Base-by-base conservation (phyloP, 2,888 invertebrate genomes). In the Sturmia bella region DNA sequence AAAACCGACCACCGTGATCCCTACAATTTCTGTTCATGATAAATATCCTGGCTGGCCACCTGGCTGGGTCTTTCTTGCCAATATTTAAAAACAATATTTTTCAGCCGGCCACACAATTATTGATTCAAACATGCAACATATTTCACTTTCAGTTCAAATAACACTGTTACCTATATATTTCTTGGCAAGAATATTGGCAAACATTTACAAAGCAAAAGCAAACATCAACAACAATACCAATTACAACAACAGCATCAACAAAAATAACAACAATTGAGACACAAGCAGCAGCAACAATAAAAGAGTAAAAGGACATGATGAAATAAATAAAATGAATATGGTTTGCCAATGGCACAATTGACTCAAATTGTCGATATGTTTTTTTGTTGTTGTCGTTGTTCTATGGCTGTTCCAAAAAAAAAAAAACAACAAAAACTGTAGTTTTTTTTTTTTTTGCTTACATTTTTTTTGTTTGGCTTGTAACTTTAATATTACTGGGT, bases 131-230 rank as follows among this genome's bases (percentile, higher is more conserved):
- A 57, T 17, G 61, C 41, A 69, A 74, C 59, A 73, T 76, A 76
- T 61, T 81, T 81, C 70, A 76, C 64, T 81, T 76, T 81, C 68
- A 81, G 76, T 73, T 81, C 61, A 73, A 72, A 68, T 72, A 76
- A 27, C 75, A 76, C 75, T 50, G 56, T 72, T 73, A 68, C 66
- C 76, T 63, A 76, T 63, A 76, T 63, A 68, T 59, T 72, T 50
- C 68, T 76, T 81, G 80, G 80, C 80, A 81, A 73, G 54, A 45
- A 76, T 72, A 72, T 72, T 78, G 52, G 59, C 41, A 78, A 37
- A 19, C 59, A 72, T 76, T 59, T 63, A 61, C 37, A 41, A 24
- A 19, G 5, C 72, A 52, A 39, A 37, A 52, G 15, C 21, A 75
- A 72, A 32, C 39, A 54, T 19, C 15, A 48, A n/a, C 13, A 15